These are phyloP conservation scores for Anseranas semipalmata DNA, from an alignment of 2,113 vertebrate species.

Conservation along the genomic window DNA sequence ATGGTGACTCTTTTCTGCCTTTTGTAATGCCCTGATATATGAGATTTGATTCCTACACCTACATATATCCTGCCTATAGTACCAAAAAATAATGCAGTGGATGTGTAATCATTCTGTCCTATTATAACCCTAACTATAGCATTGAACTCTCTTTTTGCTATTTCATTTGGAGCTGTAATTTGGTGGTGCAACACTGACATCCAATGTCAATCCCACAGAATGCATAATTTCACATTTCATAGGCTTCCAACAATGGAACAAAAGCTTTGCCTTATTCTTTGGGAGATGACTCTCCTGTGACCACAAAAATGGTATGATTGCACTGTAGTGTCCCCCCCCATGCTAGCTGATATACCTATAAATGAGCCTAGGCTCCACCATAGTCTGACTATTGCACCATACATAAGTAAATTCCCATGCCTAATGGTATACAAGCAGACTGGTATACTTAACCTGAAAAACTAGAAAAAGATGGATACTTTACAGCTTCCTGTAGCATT, in stretches of 20 bases:
- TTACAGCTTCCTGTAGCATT: background rate
- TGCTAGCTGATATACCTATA: background rate
- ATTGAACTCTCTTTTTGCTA: background rate
- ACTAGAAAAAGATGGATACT: background rate
- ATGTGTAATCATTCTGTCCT: background rate
- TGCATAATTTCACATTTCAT: constrained; percentile 11
- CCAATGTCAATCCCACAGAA: constrained; percentile 32
- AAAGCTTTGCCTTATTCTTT: background rate
- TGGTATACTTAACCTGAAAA: background rate
- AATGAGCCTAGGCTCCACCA: background rate
- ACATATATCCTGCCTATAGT: background rate
- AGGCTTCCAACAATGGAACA: background rate
- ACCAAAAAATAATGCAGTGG: background rate
- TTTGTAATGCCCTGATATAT: background rate
- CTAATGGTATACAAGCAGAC: background rate
- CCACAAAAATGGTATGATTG: background rate
- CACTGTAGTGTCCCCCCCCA: background rate
- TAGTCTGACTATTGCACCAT: background rate
- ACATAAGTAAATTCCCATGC: background rate
- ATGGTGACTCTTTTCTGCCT: background rate
- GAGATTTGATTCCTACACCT: background rate
- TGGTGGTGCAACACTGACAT: constrained; percentile 64
- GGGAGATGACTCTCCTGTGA: background rate
- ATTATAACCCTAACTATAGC: background rate
- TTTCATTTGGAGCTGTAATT: constrained; percentile 19